Base-by-base conservation (phyloP, 2,797 vertebrate species). In the Pangasius djambal region DNA sequence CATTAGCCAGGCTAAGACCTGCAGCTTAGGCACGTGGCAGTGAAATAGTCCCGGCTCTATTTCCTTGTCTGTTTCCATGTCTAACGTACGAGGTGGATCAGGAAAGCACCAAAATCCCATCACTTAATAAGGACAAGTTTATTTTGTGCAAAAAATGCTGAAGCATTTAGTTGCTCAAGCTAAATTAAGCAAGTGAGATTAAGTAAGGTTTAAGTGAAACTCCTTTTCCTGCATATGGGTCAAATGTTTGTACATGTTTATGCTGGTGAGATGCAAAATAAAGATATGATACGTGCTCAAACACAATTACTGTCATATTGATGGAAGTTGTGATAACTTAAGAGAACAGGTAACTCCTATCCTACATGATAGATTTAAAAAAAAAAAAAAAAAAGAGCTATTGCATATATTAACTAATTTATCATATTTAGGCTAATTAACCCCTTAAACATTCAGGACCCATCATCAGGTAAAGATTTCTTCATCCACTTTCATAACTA, bases 1-100 rank as follows among this genome's bases (percentile, higher is more conserved):
- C 82, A 67, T 59, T 84, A 83, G 59, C 16, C 10, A 81, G 52
- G 78, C 20, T 61, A 48, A 86, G 40, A 67, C 34, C 61, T 81
- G 34, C 57, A 89, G 20, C 10, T 25, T 22, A 28, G 75, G 40
- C n/a, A 69, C 37, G 28, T 28, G 34, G 6, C 44, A 31, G 40
- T 83, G n/a, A 25, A 48, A 65, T 18, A 28, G 0, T 44, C 37
- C 65, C 8, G 16, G 55, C 55, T 59, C n/a, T 31, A 16, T 20
- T 79, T 55, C 16, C 16, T 34, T 34, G 44, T 77, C 6, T 48
- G 15, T 16, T 6, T 82, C 55, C 4, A 22, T 40, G 28, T 48
- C 57, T 44, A 28, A 63, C 12, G 28, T 44, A 44, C 22, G 6
- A 61, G 10, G 22, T 40, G 55, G 10, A 10, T 81, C 37, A 40